Evolutionary conservation across 2,888 invertebrate genomes (phyloP), one percentile per base, ranked within the genome.

Genomic region (Acanthopleura granulata): DNA sequence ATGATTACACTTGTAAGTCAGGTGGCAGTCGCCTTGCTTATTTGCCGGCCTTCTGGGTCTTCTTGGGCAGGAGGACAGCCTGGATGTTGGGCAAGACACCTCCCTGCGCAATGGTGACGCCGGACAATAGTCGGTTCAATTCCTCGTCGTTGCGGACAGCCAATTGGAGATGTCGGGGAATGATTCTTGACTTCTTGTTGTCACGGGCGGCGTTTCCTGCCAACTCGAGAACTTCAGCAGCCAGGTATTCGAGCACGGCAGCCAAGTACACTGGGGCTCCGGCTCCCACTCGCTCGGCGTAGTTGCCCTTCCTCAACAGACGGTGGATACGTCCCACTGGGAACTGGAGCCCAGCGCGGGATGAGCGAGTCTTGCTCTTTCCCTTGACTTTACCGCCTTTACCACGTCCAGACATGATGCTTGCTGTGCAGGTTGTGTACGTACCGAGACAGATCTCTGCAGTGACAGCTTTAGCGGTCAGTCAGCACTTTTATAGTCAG

Each of bases 61-160:
- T 94, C 92, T 94, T 95, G 73, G 95, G 95, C 77, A 95, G 87
- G 0, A 95, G 91, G 22, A 94, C 93, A 3, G 94, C 93, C 85
- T 95, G 94, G 81, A 95, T 95, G 86, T 94, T 94, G 0, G 96
- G 95, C 86, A 96, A 89, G 0, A 96, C 96, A 84, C 96, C 96
- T 77, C 96, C 96, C 90, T 96, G 94, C 30, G 95, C 94, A 87
- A 96, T 95, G 25, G 95, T 95, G 0, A 95, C 95, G 62, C 94
- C 94, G 0, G 93, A 92, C 9, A 96, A 90, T 73, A 96, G 91
- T 88, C 93, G 94, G 90, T 94, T 95, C 85, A 96, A 91, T 86
- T 96, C 96, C 84, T 95, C 95, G 88, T 96, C 96, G 89, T 95
- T 95, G 22, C 94, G 92, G 78, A 96, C 94, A 30, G 95, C 95